Base-by-base conservation (phyloP, 2,113 vertebrate genomes). In the Helogale parvula region DNA sequence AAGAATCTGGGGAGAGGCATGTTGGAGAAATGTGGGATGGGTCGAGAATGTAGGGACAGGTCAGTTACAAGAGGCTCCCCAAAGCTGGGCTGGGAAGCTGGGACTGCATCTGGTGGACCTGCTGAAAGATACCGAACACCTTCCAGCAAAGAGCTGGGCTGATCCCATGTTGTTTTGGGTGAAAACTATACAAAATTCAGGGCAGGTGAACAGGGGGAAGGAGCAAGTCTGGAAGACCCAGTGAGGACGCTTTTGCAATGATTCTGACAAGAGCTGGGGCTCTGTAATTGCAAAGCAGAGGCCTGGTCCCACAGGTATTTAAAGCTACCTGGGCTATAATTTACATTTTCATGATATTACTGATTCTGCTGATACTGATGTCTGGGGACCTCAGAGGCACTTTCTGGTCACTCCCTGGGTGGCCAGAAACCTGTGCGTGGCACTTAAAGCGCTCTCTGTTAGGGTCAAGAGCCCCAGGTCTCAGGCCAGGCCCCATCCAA, bases 301-400 rank as follows among this genome's bases (percentile, higher is more conserved):
- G 27, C 33, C 85, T 21, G n/a, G 47, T 31, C 33, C 69, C 38
- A 50, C 7, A 47, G 72, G 31, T 31, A n/a, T 21, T 17, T 41
- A 33, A 50, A 91, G 47, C 14, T 60, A 91, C 79, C 27, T 52
- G 54, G 69, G 81, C 88, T 84, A 47, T 72, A 81, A 93, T 95
- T 93, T 89, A n/a, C 27, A 29, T 35, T 85, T 86, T 94, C 86
- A 77, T 89, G 41, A 91, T 54, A 79, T 35, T 79, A 91, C 41
- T 63, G 69, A 81, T 90, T 17, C 50, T 84, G 31, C 68, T 93
- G 54, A 25, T 81, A 63, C 41, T 91, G 25, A 38, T 38, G 72
- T 79, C 94, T 90, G 7, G 66, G 31, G 83, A 82, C 90, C n/a
- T 60, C 66, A 85, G 52, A 77, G 72, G 35, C 2, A 4, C 15